These are phyloP conservation scores for Yponomeuta cagnagella DNA, from an alignment of 2,888 invertebrate species.

Conservation along the genomic window DNA sequence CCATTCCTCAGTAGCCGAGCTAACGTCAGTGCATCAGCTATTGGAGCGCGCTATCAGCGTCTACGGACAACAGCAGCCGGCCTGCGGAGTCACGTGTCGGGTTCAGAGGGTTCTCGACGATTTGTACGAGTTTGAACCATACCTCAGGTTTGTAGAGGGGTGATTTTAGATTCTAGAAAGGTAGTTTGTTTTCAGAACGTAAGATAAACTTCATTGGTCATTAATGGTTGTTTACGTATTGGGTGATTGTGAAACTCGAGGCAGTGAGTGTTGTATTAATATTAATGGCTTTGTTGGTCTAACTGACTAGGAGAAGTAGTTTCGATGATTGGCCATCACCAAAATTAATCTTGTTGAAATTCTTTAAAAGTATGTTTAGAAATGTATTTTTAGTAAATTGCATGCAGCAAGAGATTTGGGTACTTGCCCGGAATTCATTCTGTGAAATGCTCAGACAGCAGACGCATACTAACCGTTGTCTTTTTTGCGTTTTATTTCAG, in stretches of 20 bases:
- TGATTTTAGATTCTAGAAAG: neutral
- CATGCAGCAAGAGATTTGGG: neutral
- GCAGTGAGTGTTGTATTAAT: too few relatives aligned
- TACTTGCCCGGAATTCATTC: neutral
- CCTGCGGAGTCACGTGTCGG: slow-evolving; percentile 66
- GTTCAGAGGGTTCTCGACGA: slow-evolving; percentile 63
- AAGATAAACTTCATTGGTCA: slow-evolving; percentile 2
- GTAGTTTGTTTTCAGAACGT: neutral
- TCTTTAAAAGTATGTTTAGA: neutral
- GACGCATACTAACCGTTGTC: neutral
- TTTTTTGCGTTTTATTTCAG: neutral
- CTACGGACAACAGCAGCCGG: slow-evolving; percentile 51
- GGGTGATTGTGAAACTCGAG: neutral
- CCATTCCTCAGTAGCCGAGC: slow-evolving; percentile 46
- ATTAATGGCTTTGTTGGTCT: too few relatives aligned
- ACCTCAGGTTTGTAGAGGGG: slow-evolving; percentile 47
- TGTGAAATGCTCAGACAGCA: neutral
- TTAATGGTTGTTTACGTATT: neutral
- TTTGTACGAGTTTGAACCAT: slow-evolving; percentile 69
- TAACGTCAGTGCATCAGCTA: slow-evolving; percentile 64
- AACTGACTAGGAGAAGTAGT: too few relatives aligned
- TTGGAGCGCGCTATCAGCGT: slow-evolving; percentile 62
- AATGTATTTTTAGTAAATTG: neutral
- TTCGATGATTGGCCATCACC: too few relatives aligned
- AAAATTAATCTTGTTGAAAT: too few relatives aligned